Conservation (phyloP, 1,140 invertebrate species). For the Pseudomyrmex concolor region DNA sequence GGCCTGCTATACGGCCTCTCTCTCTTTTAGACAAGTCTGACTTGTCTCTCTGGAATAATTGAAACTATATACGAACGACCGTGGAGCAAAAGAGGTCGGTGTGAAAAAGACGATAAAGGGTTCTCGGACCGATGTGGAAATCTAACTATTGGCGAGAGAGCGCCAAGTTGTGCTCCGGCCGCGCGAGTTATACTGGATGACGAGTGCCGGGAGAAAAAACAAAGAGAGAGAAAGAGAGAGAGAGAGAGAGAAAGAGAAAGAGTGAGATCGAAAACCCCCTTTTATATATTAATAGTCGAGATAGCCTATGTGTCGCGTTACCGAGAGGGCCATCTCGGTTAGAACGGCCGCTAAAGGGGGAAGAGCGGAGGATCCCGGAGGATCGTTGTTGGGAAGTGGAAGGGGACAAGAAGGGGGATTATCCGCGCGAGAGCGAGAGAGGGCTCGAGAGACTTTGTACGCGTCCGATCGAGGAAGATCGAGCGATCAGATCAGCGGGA, state of each 20-base stretch:
- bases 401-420: conserved; percentile 59
- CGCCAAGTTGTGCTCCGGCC: conserved; percentile 47
- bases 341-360: conserved; percentile 37
- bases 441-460: conserved; percentile 62
- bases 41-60: background rate
- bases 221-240: no score
- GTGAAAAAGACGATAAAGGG: conserved; percentile 55
- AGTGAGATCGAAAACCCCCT: conserved; percentile 63
- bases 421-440: conserved; percentile 72
- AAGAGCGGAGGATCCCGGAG: conserved; percentile 51
- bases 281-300: conserved; percentile 85
- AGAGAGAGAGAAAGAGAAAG: no score
- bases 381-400: conserved; percentile 64
- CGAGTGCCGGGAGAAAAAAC: conserved; percentile 81
- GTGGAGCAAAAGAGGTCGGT: background rate
- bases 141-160: conserved; percentile 63
- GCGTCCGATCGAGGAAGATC: conserved; percentile 63
- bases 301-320: conserved; percentile 71
- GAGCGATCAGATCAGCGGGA: conserved; percentile 65
- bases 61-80: background rate
- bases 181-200: conserved; percentile 77
- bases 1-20: no score
- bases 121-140: conserved; percentile 63
- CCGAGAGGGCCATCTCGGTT: conserved; percentile 65
- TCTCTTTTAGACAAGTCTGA: no score